These are phyloP conservation scores for Tapirus terrestris DNA, from an alignment of 2,113 vertebrate species.

Conservation along the genomic window DNA sequence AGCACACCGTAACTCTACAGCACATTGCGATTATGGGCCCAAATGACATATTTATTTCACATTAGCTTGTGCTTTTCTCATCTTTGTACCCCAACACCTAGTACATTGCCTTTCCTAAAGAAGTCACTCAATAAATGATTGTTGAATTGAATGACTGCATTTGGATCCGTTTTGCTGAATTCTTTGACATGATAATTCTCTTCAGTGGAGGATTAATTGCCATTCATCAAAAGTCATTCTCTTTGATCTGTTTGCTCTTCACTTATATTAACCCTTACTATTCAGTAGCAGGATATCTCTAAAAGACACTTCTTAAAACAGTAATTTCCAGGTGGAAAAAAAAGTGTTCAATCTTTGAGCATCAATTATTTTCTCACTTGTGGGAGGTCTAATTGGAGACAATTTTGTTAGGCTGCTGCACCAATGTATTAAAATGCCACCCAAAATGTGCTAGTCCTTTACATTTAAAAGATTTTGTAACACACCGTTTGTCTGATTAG, in stretches of 20 bases:
- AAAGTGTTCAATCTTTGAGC: not conserved
- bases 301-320: not conserved
- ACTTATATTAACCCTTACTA: not conserved
- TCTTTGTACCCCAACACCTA: not conserved
- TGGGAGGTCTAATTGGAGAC: not conserved
- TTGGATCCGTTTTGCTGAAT: not conserved
- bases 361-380: not conserved
- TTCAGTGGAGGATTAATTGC: not conserved
- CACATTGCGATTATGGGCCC: too few relatives aligned
- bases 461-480: conserved; percentile 7
- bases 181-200: not conserved
- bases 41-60: not conserved
- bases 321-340: not conserved
- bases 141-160: not conserved
- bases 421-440: not conserved
- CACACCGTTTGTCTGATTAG: not conserved
- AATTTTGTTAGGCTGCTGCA: not conserved
- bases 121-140: not conserved
- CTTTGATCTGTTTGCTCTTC: not conserved
- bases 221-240: not conserved
- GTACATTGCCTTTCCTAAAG: not conserved
- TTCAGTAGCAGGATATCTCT: not conserved
- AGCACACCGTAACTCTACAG: not conserved
- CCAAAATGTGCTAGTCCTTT: not conserved
- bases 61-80: not conserved